These are phyloP conservation scores for Zophobas atratus DNA, from an alignment of 1,140 invertebrate genomes.

Conservation along the genomic window DNA sequence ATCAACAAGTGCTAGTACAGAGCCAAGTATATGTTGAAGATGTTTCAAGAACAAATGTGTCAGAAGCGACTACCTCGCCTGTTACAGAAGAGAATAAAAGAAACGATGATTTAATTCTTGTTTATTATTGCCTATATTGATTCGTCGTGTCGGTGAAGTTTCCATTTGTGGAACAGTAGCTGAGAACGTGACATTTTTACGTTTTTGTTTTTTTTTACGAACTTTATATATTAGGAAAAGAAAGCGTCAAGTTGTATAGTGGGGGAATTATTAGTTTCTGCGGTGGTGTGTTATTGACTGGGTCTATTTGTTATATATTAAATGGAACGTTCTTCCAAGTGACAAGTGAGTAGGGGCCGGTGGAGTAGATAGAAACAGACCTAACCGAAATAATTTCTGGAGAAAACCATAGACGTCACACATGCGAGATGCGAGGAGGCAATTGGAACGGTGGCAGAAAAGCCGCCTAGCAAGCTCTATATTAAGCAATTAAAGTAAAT, in stretches of 20 bases:
- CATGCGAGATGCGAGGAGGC: too few relatives aligned
- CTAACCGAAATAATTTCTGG: too few relatives aligned
- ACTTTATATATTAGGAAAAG: conserved; percentile 31
- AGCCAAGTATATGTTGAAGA: not conserved
- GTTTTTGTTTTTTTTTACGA: conserved; percentile 32
- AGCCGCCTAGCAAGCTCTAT: too few relatives aligned
- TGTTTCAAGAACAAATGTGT: conserved; percentile 6
- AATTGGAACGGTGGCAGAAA: too few relatives aligned
- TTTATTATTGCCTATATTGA: conserved; percentile 32
- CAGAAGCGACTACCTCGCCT: conserved; percentile 17
- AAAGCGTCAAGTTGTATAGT: conserved; percentile 8
- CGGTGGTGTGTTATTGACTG: conserved; percentile 20
- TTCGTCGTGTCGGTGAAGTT: conserved; percentile 24
- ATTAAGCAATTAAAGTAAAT: too few relatives aligned
- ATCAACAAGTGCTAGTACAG: not conserved
- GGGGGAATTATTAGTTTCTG: conserved; percentile 31
- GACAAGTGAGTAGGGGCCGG: too few relatives aligned
- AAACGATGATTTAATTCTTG: conserved; percentile 35
- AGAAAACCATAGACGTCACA: too few relatives aligned
- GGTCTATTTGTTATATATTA: not conserved
- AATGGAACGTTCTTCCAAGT: too few relatives aligned
- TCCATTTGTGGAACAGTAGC: conserved; percentile 7
- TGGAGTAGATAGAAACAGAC: too few relatives aligned
- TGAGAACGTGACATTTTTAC: conserved; percentile 34
- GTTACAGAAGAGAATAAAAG: conserved; percentile 8